Base-by-base conservation (phyloP, 2,113 vertebrate species). In the Anoura caudifer region DNA sequence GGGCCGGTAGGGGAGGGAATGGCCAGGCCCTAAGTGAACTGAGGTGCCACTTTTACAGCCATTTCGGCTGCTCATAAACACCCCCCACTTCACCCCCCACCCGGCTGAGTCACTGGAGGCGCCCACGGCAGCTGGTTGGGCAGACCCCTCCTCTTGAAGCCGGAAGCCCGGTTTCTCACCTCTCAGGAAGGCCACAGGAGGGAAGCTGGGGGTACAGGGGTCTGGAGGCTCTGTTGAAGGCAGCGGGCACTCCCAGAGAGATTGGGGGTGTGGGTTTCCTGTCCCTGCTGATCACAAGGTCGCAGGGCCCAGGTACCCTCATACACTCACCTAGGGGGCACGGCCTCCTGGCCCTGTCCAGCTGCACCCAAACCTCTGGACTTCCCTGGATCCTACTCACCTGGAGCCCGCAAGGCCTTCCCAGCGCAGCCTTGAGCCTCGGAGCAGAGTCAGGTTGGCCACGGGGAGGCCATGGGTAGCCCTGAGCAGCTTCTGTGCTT, bases 1-100 rank as follows among this genome's bases (percentile, higher is more conserved):
- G 43, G 95, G 72, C 95, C 43, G 75, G 93, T 63, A 70, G 91
- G 79, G 77, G 67, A 92, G 94, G 69, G 94, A 91, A 94, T 89
- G 91, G 92, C 92, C 63, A 88, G 96, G 92, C 95, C 80, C 7
- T 86, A 65, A 91, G 96, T 47, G 88, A 95, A 87, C 93, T 0
- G 59, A 98, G 96, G 97, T 97, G 97, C 91, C 97, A 98, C 90
- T 97, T 98, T 97, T 97, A 98, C 91, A 93, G 95, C 92, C 95
- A 43, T 97, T 96, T 97, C 47, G 90, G 95, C 97, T 91, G 97
- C 97, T 97, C 96, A 97, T 97, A 97, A 97, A 95, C 97, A 97
- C 96, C 88, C 95, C 92, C 75, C 80, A 67, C 50, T 52, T 45
- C 92, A 38, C 94, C 92, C 75, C 84, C 69, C 76, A 63, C 52